Evolutionary conservation across 2,113 vertebrate genomes (phyloP), one percentile per base, ranked within the genome.

Genomic region (Otus sunia): DNA sequence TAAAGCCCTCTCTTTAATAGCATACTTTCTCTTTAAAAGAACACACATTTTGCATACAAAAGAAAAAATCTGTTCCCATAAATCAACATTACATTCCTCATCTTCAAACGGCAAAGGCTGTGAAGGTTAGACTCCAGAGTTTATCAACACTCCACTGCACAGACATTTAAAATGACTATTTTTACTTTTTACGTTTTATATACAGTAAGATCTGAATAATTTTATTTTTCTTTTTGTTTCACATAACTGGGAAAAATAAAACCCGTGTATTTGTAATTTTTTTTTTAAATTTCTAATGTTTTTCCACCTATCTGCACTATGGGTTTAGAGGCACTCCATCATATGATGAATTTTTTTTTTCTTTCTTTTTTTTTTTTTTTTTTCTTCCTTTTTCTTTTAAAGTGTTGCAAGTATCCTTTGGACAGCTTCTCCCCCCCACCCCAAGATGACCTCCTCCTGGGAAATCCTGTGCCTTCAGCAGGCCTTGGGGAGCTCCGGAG

Each of bases 401-500:
- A 98, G 97, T 97, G 96, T 98, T 95, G 90, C 90, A 59, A 96
- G 97, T 96, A 96, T 97, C 97, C 98, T 98, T 98, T 97, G 98
- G 97, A 97, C 95, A 95, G 91, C 77, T 91, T 88, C 85, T 64
- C 43, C 75, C 60, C 41, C 14, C 59, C 45, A 45, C 75, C 11
- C 25, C 47, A 55, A 63, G 67, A 56, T 6, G 12, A 84, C 12
- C 43, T 89, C 59, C 56, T 73, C 75, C 41, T 26, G 69, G 74
- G 83, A 74, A 83, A 90, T 87, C 49, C 60, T 72, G 66, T 59
- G 97, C 94, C 93, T 74, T 99, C 97, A 99, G 98, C 99, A 99
- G 25, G 98, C 97, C 97, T 99, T 99, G 37, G 98, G 99, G 94
- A 99, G 97, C 96, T 99, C 99, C 2, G 98, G 98, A 29, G 99